Evolutionary conservation across 2,113 vertebrate species (phyloP), one percentile per base, ranked within the genome.

Genomic region (Lonchura striata): DNA sequence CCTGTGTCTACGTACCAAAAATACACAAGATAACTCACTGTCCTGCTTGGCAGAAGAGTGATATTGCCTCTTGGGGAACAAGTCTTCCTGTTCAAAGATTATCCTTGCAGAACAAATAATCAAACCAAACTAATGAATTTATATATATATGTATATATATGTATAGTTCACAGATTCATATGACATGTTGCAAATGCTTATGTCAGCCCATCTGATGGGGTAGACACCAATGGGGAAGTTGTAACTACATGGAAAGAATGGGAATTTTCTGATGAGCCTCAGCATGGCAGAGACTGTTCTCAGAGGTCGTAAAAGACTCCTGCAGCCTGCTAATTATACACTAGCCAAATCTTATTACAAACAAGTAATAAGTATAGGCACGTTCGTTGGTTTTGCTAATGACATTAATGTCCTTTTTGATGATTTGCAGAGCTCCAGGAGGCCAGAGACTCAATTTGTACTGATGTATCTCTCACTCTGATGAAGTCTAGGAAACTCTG

Each of bases 301-400:
- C 66, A 37, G 57, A 88, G 74, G 54, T 69, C 1, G 1, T 96
- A 94, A 90, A 94, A 97, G 72, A 56, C 70, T 87, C 77, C 63
- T 81, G 70, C 82, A 96, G 83, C 65, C 77, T 82, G 77, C 68
- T 96, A 96, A 90, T 93, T 92, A 96, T 92, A 95, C 19, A 37
- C 90, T 84, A 86, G 61, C 44, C 53, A 92, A 92, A 95, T 91
- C 90, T 93, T 97, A 97, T 88, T 95, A 93, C 88, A 97, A 96
- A 95, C 94, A 96, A 96, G 93, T 88, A 94, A 93, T 95, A 96
- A 95, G 88, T 96, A 93, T 56, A 84, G 86, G 88, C 90, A 90
- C 76, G 23, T 92, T 95, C 94, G 94, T 94, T 95, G 80, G 77
- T 84, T 95, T 95, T 93, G 70, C 57, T 92, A 96, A 94, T 88